These are phyloP conservation scores for Oryzias sinensis DNA, from an alignment of 2,797 vertebrate genomes.

Conservation along the genomic window DNA sequence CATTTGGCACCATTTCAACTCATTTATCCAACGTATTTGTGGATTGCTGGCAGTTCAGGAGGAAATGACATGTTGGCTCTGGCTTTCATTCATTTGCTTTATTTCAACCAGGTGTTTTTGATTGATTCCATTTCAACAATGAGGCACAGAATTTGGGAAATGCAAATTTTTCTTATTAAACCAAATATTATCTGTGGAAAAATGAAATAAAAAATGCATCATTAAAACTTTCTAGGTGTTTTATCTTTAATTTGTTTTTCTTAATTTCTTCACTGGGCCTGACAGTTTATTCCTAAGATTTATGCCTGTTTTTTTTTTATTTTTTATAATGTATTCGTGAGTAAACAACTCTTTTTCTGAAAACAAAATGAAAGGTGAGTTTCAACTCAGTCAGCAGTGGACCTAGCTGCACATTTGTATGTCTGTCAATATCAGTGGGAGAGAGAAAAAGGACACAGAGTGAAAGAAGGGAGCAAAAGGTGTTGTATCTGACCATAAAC, in stretches of 20 bases:
- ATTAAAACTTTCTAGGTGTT: background rate
- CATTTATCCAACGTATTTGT: constrained; percentile 5
- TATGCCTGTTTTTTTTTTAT: too few species aligned
- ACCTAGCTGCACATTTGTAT: background rate
- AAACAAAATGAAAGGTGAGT: constrained; percentile 10
- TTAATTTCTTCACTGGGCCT: too few species aligned
- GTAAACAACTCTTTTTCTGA: background rate
- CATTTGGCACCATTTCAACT: constrained; percentile 4
- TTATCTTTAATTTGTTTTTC: background rate
- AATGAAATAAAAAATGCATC: background rate
- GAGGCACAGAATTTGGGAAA: background rate
- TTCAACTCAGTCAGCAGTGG: constrained; percentile 1
- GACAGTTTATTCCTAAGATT: background rate
- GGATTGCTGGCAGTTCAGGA: background rate
- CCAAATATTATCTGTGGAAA: constrained; percentile 12
- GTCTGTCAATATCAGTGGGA: background rate
- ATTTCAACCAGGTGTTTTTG: constrained; percentile 14
- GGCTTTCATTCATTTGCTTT: constrained; percentile 10
- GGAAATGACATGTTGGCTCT: background rate
- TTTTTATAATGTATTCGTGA: too few species aligned
- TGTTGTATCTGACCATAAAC: constrained; percentile 31
- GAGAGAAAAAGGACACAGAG: background rate
- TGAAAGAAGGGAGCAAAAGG: constrained; percentile 11
- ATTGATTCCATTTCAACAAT: constrained; percentile 17
- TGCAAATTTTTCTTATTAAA: constrained; percentile 12